These are phyloP conservation scores for Lagenorhynchus albirostris DNA, from an alignment of 2,113 vertebrate species.

Conservation along the genomic window DNA sequence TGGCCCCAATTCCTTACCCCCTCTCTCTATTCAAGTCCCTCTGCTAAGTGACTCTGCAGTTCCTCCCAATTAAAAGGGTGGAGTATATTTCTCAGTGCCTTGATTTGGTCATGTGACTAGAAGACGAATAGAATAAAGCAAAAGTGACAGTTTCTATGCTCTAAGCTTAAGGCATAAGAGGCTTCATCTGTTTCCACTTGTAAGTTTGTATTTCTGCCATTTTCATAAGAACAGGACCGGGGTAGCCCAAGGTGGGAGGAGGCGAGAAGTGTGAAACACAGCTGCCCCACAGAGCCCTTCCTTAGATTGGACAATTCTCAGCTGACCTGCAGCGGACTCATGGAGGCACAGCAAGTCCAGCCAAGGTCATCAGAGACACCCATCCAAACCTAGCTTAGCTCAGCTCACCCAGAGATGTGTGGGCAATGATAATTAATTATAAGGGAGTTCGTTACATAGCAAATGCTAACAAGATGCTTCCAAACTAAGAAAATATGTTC, in stretches of 20 bases:
- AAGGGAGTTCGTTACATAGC: background rate
- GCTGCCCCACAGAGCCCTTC: background rate
- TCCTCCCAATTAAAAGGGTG: background rate
- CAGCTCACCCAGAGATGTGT: background rate
- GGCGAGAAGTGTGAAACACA: background rate
- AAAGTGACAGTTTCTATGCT: background rate
- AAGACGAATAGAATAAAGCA: background rate
- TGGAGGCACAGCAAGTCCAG: background rate
- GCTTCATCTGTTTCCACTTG: background rate
- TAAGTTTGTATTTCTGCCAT: background rate
- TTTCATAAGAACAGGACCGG: background rate
- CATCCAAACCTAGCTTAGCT: background rate
- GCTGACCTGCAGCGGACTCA: slow-evolving; percentile 3
- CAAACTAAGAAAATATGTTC: slow-evolving; percentile 15
- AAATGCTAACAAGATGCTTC: slow-evolving; percentile 40
- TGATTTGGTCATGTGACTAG: background rate
- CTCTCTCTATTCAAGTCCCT: background rate
- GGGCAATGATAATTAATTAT: background rate
- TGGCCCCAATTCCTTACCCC: background rate
- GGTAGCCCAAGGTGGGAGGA: background rate
- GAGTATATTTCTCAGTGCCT: background rate
- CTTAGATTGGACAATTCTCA: background rate
- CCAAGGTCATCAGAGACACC: background rate
- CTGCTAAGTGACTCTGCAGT: background rate
- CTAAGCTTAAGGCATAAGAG: background rate